Evolutionary conservation across 2,888 invertebrate species (phyloP).

Genomic region (Parnassius glacialis): DNA sequence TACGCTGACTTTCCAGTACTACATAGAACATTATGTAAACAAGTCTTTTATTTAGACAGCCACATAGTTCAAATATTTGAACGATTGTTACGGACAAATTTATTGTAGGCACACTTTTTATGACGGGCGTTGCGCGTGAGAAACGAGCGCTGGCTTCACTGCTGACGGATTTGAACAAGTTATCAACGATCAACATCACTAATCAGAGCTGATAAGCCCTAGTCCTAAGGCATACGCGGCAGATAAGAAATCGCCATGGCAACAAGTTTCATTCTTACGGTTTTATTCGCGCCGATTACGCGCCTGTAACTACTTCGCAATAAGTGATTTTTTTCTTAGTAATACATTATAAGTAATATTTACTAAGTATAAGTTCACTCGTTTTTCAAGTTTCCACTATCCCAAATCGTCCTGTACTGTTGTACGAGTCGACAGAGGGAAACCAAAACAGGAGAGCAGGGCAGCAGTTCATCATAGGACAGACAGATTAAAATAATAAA

Average conservation of each 20-base stretch:
- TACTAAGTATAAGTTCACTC: too few relatives aligned
- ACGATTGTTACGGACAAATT: neutral
- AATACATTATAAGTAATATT: too few relatives aligned
- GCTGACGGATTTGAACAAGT: constrained; percentile 34
- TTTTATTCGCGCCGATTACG: neutral
- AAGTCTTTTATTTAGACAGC: neutral
- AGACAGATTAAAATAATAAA: too few relatives aligned
- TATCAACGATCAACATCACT: constrained; percentile 38
- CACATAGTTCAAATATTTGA: neutral
- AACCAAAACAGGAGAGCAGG: too few relatives aligned
- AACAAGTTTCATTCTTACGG: constrained; percentile 22
- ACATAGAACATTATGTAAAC: neutral
- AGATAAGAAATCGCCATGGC: constrained; percentile 41
- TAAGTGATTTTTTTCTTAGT: too few relatives aligned
- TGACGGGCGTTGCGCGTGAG: constrained; percentile 8
- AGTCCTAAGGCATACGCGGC: constrained; percentile 37
- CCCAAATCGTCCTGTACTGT: too few relatives aligned
- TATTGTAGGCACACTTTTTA: neutral
- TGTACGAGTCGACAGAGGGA: too few relatives aligned
- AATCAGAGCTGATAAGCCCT: constrained; percentile 36
- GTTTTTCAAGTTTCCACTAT: too few relatives aligned
- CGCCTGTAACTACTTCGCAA: too few relatives aligned
- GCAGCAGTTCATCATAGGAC: too few relatives aligned
- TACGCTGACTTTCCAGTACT: too few relatives aligned
- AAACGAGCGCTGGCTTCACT: constrained; percentile 22